Evolutionary conservation across 2,797 vertebrate genomes (phyloP).

Genomic region (Acanthornis magna): DNA sequence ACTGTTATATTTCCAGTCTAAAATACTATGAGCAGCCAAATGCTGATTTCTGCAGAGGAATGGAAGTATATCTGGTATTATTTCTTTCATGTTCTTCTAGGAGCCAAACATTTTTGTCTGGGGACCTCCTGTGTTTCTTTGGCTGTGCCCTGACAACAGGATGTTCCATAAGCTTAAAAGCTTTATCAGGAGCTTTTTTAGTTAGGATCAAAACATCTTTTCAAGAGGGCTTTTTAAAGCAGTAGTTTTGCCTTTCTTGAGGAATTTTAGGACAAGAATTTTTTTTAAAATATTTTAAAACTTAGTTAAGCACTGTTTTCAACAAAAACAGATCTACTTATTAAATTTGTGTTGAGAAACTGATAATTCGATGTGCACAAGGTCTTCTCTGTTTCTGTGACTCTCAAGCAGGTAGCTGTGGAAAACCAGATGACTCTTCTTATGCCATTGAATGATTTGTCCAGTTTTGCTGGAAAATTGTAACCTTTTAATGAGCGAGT

Average conservation of each 20-base stretch:
- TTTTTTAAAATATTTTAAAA: not conserved
- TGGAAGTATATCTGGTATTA: not conserved
- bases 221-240: not conserved
- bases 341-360: not conserved
- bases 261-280: not conserved
- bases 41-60: not conserved
- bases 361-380: not conserved
- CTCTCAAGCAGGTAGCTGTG: not conserved
- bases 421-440: conserved; percentile 40
- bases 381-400: not conserved
- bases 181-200: not conserved
- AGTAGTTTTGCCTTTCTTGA: not conserved
- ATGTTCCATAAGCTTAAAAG: not conserved
- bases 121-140: not conserved
- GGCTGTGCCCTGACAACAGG: not conserved
- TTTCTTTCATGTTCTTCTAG: not conserved
- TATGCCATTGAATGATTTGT: not conserved
- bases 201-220: not conserved
- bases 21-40: not conserved
- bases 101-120: not conserved
- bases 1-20: not conserved
- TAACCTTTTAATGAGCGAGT: conserved; percentile 43
- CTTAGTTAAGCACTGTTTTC: not conserved
- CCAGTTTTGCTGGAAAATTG: conserved; percentile 43
- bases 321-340: not conserved